phyloP scores from a whole-genome alignment of 2,113 vertebrate species.

The Tonatia bakeri region DNA sequence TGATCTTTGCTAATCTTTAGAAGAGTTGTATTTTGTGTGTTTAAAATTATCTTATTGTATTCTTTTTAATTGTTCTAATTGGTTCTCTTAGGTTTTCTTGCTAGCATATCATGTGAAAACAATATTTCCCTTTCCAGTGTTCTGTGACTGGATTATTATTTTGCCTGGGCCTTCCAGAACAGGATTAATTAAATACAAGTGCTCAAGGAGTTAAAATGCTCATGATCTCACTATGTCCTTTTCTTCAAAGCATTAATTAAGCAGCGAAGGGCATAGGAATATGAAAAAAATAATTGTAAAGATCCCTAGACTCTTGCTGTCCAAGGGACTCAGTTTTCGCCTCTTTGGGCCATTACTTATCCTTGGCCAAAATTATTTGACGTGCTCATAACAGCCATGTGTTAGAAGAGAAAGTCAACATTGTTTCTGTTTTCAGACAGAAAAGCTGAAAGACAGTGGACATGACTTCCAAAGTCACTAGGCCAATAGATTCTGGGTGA shows the following conservation, averaged over 20 bases:
- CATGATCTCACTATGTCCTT: not conserved
- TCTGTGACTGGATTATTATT: slow-evolving; percentile 33
- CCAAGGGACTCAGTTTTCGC: not conserved
- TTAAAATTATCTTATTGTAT: not conserved
- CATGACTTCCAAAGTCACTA: not conserved
- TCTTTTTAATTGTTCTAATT: slow-evolving; percentile 24
- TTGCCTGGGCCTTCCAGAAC: not conserved
- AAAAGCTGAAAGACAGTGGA: not conserved
- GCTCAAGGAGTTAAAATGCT: not conserved
- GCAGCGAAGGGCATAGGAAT: not conserved
- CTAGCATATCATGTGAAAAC: not conserved
- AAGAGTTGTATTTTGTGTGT: slow-evolving; percentile 3
- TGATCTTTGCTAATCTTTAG: slow-evolving; percentile 18
- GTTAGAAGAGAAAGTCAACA: not conserved
- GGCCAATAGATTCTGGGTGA: not conserved
- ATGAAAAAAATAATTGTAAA: not conserved
- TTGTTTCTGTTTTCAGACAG: not conserved
- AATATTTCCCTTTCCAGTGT: not conserved
- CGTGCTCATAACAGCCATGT: not conserved
- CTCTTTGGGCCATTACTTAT: not conserved
- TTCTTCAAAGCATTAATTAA: not conserved
- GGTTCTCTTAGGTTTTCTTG: slow-evolving; percentile 33
- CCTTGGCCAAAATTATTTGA: not conserved
- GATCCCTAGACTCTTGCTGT: not conserved
- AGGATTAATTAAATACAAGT: not conserved